phyloP scores from a whole-genome alignment of 2,797 vertebrate genomes.

The Urosaurus nigricauda region DNA sequence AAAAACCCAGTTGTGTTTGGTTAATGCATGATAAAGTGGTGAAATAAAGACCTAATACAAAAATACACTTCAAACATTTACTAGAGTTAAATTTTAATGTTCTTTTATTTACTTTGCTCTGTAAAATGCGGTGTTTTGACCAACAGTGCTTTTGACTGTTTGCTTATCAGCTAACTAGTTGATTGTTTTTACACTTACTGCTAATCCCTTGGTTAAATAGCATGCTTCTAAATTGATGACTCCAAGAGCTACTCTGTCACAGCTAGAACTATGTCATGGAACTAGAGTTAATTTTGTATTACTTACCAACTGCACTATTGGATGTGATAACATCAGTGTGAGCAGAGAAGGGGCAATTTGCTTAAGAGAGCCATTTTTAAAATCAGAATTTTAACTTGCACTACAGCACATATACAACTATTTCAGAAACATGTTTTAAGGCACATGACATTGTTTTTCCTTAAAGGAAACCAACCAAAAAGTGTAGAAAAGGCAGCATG shows the following conservation, averaged over 20 bases:
- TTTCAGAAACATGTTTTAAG: neutral
- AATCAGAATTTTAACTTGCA: neutral
- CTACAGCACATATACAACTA: neutral
- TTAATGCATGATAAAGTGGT: neutral
- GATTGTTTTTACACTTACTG: neutral
- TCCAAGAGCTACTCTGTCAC: neutral
- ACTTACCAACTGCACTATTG: too few species aligned
- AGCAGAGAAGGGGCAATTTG: neutral
- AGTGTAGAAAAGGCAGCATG: neutral
- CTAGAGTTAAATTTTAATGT: slow-evolving; percentile 3
- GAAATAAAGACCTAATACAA: neutral
- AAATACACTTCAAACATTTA: neutral
- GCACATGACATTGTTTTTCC: neutral
- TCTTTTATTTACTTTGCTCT: neutral
- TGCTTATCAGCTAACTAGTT: neutral
- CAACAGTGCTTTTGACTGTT: neutral
- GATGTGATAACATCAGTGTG: neutral
- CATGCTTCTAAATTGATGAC: neutral
- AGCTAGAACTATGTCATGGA: too few species aligned
- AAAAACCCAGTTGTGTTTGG: neutral
- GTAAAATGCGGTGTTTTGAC: neutral
- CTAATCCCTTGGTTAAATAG: neutral
- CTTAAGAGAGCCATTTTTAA: neutral
- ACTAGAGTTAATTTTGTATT: too few species aligned
- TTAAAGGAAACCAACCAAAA: neutral